A percentile compares a stretch with the other conserved stretches of the same genome.
Conservation (phyloP, 2,888 invertebrate genomes). For the Pollenia labialis region DNA sequence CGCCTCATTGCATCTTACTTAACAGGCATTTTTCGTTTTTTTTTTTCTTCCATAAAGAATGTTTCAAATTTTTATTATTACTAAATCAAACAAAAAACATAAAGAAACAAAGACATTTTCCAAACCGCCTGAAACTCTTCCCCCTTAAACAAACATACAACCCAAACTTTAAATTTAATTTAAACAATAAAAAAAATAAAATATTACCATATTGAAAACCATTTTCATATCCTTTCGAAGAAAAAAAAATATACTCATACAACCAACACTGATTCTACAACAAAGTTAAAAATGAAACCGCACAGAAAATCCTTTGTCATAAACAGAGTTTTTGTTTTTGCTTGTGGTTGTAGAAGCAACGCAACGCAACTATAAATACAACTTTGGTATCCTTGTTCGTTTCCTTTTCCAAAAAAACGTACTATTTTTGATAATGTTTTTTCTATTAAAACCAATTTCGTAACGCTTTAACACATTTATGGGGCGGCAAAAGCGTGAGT, state of each 20-base stretch:
- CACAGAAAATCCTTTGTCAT: slow-evolving; percentile 39
- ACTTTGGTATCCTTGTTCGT: slow-evolving; percentile 1
- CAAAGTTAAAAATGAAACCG: slow-evolving; percentile 22
- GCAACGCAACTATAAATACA: slow-evolving; percentile 22
- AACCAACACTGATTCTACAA: not conserved
- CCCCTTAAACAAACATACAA: not conserved
- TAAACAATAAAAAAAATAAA: slow-evolving; percentile 25
- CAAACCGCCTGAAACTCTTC: not conserved
- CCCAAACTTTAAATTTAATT: slow-evolving; percentile 42
- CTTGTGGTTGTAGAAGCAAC: not conserved
- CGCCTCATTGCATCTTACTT: slow-evolving; percentile 66
- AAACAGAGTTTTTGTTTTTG: not conserved
- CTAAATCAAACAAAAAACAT: slow-evolving; percentile 37
- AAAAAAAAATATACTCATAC: not conserved
- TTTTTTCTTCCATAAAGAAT: slow-evolving; percentile 38
- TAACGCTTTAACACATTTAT: slow-evolving; percentile 50
- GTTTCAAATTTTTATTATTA: slow-evolving; percentile 29
- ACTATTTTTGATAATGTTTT: slow-evolving; percentile 14
- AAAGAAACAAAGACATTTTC: slow-evolving; percentile 1
- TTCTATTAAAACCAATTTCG: slow-evolving; percentile 48
- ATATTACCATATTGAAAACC: slow-evolving; percentile 42
- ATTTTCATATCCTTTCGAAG: slow-evolving; percentile 36
- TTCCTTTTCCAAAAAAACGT: slow-evolving; percentile 19
- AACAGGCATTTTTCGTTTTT: slow-evolving; percentile 6
- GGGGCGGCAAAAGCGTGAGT: not conserved